Evolutionary conservation across 2,113 vertebrate species (phyloP).

Genomic region (Phrynocephalus versicolor): DNA sequence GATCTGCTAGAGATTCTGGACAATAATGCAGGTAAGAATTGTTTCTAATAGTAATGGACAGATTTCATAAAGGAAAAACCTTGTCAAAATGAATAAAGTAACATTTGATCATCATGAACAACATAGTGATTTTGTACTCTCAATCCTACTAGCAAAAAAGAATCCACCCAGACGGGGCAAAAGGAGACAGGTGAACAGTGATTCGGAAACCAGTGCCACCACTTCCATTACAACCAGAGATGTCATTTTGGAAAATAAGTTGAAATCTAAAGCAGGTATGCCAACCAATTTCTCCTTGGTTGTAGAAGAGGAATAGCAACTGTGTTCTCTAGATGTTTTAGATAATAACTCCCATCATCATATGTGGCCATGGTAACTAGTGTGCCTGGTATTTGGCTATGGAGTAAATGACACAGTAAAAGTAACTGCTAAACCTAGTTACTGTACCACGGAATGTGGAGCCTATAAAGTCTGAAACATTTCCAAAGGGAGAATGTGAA

Average conservation of each 20-base stretch:
- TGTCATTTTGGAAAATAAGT: background rate
- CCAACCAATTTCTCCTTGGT: background rate
- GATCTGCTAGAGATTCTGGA: background rate
- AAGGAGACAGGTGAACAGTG: background rate
- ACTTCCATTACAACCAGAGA: background rate
- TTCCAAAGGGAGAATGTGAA: no score
- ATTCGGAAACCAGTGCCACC: background rate
- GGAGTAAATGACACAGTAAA: no score
- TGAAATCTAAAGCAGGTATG: conserved; percentile 54
- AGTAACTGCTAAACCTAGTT: no score
- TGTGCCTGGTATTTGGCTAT: no score
- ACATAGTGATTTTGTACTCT: background rate
- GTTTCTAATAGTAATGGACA: background rate
- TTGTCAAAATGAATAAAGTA: background rate
- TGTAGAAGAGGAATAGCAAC: background rate
- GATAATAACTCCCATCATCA: background rate
- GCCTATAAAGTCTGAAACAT: no score
- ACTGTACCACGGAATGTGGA: no score
- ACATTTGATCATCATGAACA: background rate
- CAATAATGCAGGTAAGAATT: background rate
- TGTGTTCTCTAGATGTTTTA: background rate
- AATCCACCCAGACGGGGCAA: background rate
- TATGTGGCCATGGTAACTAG: no score
- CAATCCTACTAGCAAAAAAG: background rate
- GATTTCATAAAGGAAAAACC: background rate